These are phyloP conservation scores for Augochlora pura DNA, from an alignment of 1,140 invertebrate species.

Conservation along the genomic window DNA sequence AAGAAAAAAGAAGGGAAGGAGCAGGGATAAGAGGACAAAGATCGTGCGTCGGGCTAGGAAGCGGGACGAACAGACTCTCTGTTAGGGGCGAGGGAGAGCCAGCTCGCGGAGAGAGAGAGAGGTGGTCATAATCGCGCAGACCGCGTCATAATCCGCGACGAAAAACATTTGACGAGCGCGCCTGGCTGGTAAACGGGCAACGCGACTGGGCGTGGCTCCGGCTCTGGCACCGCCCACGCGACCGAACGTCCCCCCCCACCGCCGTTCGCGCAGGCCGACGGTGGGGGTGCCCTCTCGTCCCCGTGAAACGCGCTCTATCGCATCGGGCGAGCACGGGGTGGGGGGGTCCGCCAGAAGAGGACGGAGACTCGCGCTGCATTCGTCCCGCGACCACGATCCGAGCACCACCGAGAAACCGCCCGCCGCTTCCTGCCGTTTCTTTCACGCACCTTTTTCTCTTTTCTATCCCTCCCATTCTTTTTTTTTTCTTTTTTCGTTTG, in stretches of 20 bases:
- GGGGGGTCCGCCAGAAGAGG: slow-evolving; percentile 55
- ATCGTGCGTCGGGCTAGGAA: slow-evolving; percentile 18
- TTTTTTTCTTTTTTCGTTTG: slow-evolving; percentile 2
- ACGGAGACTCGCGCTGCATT: slow-evolving; percentile 59
- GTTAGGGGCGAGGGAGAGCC: slow-evolving; percentile 51
- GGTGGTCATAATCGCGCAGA: slow-evolving; percentile 80
- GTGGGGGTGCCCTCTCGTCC: slow-evolving; percentile 4
- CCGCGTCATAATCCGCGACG: slow-evolving; percentile 80
- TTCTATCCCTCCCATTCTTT: not conserved
- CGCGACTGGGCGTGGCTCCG: slow-evolving; percentile 60
- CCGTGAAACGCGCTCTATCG: slow-evolving; percentile 56
- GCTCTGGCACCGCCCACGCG: slow-evolving; percentile 57
- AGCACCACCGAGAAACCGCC: slow-evolving; percentile 54
- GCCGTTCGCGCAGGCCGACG: not conserved
- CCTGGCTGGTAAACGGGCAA: slow-evolving; percentile 71
- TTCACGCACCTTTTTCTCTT: slow-evolving; percentile 21
- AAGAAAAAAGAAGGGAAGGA: slow-evolving; percentile 33
- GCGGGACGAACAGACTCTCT: slow-evolving; percentile 38
- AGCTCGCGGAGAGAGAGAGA: slow-evolving; percentile 48
- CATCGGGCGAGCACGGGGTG: slow-evolving; percentile 36
- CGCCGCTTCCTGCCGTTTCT: slow-evolving; percentile 45
- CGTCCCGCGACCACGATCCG: slow-evolving; percentile 57
- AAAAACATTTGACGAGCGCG: slow-evolving; percentile 79
- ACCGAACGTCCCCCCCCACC: slow-evolving; percentile 12
- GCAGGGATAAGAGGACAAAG: slow-evolving; percentile 42